A percentile compares a stretch with the other conserved stretches of the same genome.
phyloP scores from a whole-genome alignment of 2,797 vertebrate genomes.

The Chiloscyllium punctatum region DNA sequence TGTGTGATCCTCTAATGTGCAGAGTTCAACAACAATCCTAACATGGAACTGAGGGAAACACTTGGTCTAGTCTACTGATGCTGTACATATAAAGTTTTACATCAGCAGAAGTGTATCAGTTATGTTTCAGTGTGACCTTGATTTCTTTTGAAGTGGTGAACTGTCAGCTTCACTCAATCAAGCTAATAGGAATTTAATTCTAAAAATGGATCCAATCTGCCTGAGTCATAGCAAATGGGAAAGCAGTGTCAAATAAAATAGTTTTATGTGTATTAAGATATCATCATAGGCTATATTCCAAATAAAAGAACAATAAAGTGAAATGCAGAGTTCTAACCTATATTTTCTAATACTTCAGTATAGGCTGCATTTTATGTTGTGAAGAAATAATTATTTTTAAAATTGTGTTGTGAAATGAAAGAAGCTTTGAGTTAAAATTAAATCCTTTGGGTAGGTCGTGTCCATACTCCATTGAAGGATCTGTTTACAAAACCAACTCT shows the following conservation, averaged over 20 bases:
- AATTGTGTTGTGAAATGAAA: not conserved
- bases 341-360: not conserved
- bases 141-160: not conserved
- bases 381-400: not conserved
- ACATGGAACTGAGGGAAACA: not conserved
- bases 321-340: not conserved
- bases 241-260: not conserved
- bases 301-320: not conserved
- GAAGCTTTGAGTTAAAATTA: not conserved
- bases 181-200: not conserved
- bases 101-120: no score
- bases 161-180: not conserved
- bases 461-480: not conserved
- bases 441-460: not conserved
- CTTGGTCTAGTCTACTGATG: not conserved
- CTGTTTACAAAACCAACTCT: not conserved
- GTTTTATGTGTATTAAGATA: not conserved
- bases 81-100: not conserved
- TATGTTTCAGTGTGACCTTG: not conserved
- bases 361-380: not conserved
- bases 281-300: not conserved
- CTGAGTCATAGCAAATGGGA: not conserved
- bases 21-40: not conserved
- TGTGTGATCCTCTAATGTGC: not conserved
- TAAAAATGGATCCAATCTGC: not conserved